Percentiles rank a stretch among this genome's conserved stretches.
These are phyloP conservation scores for Acanthosoma haemorrhoidale DNA, from an alignment of 2,888 invertebrate species.

Conservation along the genomic window DNA sequence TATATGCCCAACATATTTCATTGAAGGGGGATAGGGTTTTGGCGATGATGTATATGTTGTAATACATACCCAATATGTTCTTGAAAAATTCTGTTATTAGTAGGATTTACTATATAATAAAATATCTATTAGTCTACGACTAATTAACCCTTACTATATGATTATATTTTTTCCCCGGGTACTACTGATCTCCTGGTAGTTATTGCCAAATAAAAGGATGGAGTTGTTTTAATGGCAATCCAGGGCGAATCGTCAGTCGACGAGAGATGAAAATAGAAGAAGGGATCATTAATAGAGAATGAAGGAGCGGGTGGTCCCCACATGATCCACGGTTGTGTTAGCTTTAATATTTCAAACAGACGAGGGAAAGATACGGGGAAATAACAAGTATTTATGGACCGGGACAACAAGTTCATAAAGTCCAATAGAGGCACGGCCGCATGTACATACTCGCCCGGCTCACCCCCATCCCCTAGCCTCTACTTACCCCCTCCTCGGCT, in stretches of 20 bases:
- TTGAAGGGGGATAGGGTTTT: too few species aligned
- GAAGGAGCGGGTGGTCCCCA: neutral
- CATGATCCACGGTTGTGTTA: neutral
- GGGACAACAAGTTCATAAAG: conserved; percentile 17
- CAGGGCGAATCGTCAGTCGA: too few species aligned
- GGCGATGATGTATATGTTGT: too few species aligned
- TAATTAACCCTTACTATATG: neutral
- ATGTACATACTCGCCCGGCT: neutral
- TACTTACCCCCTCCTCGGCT: neutral
- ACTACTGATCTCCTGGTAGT: neutral
- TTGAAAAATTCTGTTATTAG: too few species aligned
- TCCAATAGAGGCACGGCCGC: neutral
- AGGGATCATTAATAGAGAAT: neutral
- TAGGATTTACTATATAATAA: too few species aligned
- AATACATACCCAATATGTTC: too few species aligned
- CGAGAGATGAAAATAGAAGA: too few species aligned
- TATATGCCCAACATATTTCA: too few species aligned
- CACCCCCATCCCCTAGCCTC: neutral
- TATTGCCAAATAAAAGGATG: neutral
- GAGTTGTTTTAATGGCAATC: neutral
- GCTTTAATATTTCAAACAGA: conserved; percentile 15
- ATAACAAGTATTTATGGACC: conserved; percentile 4
- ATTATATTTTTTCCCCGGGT: neutral
- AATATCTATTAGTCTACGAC: too few species aligned
- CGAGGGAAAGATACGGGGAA: neutral